These are phyloP conservation scores for Raillietiella orientalis DNA, from an alignment of 2,888 invertebrate species.

Conservation along the genomic window DNA sequence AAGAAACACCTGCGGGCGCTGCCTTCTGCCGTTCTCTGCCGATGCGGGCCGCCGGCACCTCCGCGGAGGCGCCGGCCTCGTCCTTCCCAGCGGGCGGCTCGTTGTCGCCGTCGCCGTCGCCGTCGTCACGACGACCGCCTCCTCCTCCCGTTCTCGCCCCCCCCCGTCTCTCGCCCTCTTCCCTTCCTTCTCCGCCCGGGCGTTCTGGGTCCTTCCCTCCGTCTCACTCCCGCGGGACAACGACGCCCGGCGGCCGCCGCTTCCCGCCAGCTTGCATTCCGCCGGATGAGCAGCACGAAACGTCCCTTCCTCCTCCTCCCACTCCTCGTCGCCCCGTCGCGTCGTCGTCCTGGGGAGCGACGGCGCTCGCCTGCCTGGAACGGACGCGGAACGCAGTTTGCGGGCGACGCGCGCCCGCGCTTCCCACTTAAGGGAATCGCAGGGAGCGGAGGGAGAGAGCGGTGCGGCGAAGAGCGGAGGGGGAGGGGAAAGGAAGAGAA, in stretches of 20 bases:
- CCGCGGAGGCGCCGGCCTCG: conserved; percentile 2
- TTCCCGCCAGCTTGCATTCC: background rate
- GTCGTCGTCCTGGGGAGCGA: background rate
- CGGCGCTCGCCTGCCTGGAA: background rate
- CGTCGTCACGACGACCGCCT: background rate
- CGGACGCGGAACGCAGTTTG: background rate
- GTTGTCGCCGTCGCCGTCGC: conserved; percentile 2
- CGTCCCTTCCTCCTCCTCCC: background rate
- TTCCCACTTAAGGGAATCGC: too few species aligned
- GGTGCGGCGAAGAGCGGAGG: too few species aligned
- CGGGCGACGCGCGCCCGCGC: background rate
- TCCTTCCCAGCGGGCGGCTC: conserved; percentile 3
- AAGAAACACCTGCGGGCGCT: background rate
- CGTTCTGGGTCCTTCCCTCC: conserved; percentile 1
- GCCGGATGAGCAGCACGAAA: background rate
- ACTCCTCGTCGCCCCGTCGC: background rate
- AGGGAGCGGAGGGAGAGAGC: too few species aligned
- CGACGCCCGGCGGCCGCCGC: background rate
- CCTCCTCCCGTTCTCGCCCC: conserved; percentile 1
- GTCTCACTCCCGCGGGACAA: background rate
- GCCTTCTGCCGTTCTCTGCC: conserved; percentile 2
- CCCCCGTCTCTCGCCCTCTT: conserved; percentile 2
- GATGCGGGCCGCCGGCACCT: conserved; percentile 1
- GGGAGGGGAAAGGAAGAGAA: too few species aligned
- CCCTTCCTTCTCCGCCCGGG: background rate